Conservation (phyloP, 2,797 vertebrate species). For the Chrysocyon brachyurus region DNA sequence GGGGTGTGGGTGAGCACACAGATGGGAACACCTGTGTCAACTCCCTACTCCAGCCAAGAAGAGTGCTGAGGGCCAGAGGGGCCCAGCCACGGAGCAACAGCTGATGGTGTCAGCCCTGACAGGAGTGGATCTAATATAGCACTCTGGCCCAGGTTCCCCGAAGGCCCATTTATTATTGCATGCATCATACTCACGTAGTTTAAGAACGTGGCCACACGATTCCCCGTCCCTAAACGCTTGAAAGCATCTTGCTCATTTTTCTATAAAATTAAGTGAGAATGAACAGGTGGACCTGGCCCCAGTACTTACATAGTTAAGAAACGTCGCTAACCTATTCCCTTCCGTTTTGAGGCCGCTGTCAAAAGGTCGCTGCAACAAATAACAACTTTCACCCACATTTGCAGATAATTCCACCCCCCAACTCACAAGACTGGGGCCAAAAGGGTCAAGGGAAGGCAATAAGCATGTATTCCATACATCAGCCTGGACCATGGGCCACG, state of each 20-base stretch:
- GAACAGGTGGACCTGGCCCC: conserved; percentile 90
- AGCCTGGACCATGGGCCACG: background rate
- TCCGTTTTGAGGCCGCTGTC: conserved; percentile 96
- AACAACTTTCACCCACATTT: conserved; percentile 92
- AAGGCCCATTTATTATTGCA: conserved; percentile 39
- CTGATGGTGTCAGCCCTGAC: background rate
- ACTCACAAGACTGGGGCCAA: background rate
- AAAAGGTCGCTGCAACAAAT: conserved; percentile 99
- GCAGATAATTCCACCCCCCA: conserved; percentile 72
- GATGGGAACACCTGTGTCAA: background rate
- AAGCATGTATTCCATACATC: background rate
- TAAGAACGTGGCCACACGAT: conserved; percentile 99
- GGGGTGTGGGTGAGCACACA: background rate
- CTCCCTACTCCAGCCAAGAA: background rate
- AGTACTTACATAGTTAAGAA: conserved; percentile 99
- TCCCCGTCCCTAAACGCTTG: conserved; percentile 99
- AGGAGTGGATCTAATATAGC: background rate
- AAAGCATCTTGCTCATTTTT: conserved; percentile 99
- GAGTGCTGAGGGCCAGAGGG: background rate
- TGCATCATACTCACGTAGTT: conserved; percentile 98
- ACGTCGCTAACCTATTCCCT: conserved; percentile 99
- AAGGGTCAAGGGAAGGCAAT: background rate
- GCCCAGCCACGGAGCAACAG: background rate
- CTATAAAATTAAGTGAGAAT: conserved; percentile 97
- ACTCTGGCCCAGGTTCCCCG: conserved; percentile 19